These are phyloP conservation scores for Tenrec ecaudatus DNA, from an alignment of 2,113 vertebrate genomes.

Conservation along the genomic window DNA sequence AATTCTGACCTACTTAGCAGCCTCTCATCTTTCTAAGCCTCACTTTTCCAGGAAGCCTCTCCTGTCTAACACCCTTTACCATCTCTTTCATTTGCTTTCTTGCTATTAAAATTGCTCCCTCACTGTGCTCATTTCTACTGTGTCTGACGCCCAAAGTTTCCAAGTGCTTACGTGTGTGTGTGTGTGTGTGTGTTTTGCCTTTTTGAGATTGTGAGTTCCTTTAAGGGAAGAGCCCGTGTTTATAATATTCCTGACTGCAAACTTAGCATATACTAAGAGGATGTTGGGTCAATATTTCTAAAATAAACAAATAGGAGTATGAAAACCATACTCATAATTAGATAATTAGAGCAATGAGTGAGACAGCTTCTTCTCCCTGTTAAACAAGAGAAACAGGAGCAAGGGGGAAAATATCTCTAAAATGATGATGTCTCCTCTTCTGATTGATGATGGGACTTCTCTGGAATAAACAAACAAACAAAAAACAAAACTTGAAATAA, in stretches of 20 bases:
- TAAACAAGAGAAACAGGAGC: neutral
- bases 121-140: neutral
- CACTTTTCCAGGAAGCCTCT: neutral
- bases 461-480: neutral
- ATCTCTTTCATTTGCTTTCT: neutral
- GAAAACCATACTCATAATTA: neutral
- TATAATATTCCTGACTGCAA: neutral
- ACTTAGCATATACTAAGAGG: neutral
- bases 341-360: neutral
- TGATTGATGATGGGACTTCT: neutral
- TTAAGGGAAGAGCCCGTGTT: neutral
- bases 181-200: neutral
- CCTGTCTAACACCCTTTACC: neutral
- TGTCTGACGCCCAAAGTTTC: neutral
- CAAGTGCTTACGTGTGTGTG: neutral
- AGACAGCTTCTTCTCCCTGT: neutral
- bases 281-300: neutral
- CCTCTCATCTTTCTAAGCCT: neutral
- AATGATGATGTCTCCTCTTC: neutral
- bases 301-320: neutral
- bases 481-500: neutral
- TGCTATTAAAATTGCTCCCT: too few relatives aligned
- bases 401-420: neutral
- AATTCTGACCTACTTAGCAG: fast-evolving
- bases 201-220: neutral